Conservation (phyloP, 2,113 vertebrate genomes). For the Gasterosteus nipponicus region DNA sequence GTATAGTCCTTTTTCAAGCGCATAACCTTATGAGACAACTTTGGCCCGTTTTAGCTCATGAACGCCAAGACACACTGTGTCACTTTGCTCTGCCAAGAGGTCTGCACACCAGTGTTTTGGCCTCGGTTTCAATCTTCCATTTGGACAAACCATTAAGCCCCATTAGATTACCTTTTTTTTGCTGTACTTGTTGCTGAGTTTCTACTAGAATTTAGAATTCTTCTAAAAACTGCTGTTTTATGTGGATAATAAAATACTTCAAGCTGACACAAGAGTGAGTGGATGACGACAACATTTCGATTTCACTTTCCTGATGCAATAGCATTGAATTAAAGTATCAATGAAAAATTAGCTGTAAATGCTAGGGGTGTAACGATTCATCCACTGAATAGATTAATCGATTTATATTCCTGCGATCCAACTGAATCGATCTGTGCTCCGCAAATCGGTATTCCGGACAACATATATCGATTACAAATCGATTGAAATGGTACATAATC, state of each 20-base stretch:
- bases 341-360: no score
- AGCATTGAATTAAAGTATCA: not conserved
- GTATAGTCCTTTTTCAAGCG: conserved; percentile 23
- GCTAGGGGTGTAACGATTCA: no score
- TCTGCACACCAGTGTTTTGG: conserved; percentile 32
- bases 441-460: no score
- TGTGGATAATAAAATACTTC: not conserved
- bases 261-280: not conserved
- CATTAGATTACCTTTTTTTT: not conserved
- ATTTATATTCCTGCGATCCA: no score
- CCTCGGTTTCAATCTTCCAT: conserved; percentile 2
- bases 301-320: not conserved
- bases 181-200: not conserved
- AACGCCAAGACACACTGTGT: conserved; percentile 49
- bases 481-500: no score
- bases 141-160: conserved; percentile 20
- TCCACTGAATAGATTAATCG: no score
- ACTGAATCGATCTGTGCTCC: no score
- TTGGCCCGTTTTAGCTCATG: conserved; percentile 41
- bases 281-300: conserved; percentile 1
- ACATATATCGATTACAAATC: no score
- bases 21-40: conserved; percentile 41
- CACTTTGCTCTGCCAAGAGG: conserved; percentile 35
- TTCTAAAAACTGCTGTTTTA: not conserved
- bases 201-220: not conserved